Conservation (phyloP, 2,888 invertebrate species). For the Scrobipalpa costella region DNA sequence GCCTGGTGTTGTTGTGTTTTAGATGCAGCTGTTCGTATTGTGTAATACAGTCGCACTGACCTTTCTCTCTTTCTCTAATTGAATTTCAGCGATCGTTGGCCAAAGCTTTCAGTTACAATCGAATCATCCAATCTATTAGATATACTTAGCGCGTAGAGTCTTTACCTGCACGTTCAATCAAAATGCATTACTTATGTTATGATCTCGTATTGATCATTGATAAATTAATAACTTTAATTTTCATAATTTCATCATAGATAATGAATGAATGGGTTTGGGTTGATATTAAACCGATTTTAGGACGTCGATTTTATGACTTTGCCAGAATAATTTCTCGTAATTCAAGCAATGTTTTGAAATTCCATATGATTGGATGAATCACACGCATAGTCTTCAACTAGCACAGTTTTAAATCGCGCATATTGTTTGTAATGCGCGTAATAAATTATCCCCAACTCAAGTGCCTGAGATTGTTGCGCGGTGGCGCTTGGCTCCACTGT, state of each 20-base stretch:
- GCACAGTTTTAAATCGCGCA: conserved; percentile 34
- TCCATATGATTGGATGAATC: conserved; percentile 16
- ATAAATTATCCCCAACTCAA: conserved; percentile 57
- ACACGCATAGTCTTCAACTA: neutral
- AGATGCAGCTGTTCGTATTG: conserved; percentile 7
- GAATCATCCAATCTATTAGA: neutral
- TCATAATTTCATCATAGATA: too few species aligned
- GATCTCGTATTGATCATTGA: too few species aligned
- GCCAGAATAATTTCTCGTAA: neutral
- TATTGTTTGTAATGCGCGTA: conserved; percentile 47
- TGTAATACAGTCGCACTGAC: conserved; percentile 13
- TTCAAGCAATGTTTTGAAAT: conserved; percentile 6
- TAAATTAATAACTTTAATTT: too few species aligned
- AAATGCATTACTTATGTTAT: neutral
- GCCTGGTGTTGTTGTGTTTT: conserved; percentile 7
- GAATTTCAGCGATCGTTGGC: neutral
- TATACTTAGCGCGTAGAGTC: neutral
- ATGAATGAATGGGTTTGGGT: too few species aligned
- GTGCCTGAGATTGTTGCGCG: conserved; percentile 48
- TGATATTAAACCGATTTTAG: too few species aligned
- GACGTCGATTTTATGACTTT: too few species aligned
- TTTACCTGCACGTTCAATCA: neutral
- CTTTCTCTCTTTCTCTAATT: conserved; percentile 9
- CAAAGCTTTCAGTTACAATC: neutral
- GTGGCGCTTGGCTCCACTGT: conserved; percentile 43